Evolutionary conservation across 2,888 invertebrate genomes (phyloP).

Genomic region (Phasia obesa): DNA sequence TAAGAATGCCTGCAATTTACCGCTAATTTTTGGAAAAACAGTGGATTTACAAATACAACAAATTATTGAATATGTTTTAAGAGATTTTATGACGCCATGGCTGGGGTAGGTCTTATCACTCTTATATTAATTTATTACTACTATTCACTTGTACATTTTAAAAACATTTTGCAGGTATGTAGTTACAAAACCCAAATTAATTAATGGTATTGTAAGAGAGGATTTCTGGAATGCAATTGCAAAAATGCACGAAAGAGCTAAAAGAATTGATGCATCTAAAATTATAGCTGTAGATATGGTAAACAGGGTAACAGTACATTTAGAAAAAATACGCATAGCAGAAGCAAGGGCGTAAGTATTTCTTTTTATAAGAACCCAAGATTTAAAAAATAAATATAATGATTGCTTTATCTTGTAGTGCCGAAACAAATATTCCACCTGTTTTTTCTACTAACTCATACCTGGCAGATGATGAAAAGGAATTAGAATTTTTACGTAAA

Average conservation of each 20-base stretch:
- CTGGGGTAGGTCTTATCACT: conserved; percentile 83
- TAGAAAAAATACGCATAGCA: conserved; percentile 91
- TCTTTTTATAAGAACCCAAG: background rate
- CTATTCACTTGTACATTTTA: too few relatives aligned
- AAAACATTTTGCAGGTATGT: conserved; percentile 82
- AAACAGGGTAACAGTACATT: conserved; percentile 90
- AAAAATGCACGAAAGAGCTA: conserved; percentile 88
- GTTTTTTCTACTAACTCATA: conserved; percentile 90
- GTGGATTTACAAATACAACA: conserved; percentile 93
- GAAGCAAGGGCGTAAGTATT: conserved; percentile 88
- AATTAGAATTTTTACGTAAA: conserved; percentile 91
- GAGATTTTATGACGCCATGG: conserved; percentile 92
- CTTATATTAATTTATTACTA: too few relatives aligned
- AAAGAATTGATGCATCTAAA: conserved; percentile 91
- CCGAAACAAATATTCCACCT: conserved; percentile 86
- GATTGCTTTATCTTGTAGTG: conserved; percentile 81
- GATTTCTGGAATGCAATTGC: conserved; percentile 92
- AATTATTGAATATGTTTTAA: conserved; percentile 89
- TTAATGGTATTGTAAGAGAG: conserved; percentile 87
- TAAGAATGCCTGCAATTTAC: conserved; percentile 85
- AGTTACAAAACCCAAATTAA: conserved; percentile 86
- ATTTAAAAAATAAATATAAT: too few relatives aligned
- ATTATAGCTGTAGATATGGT: conserved; percentile 92
- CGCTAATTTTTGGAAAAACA: conserved; percentile 91
- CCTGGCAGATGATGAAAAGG: conserved; percentile 88